Percentiles rank a stretch among this genome's conserved stretches.
Evolutionary conservation across 2,113 vertebrate genomes (phyloP).

Genomic region (Tupaia tana): DNA sequence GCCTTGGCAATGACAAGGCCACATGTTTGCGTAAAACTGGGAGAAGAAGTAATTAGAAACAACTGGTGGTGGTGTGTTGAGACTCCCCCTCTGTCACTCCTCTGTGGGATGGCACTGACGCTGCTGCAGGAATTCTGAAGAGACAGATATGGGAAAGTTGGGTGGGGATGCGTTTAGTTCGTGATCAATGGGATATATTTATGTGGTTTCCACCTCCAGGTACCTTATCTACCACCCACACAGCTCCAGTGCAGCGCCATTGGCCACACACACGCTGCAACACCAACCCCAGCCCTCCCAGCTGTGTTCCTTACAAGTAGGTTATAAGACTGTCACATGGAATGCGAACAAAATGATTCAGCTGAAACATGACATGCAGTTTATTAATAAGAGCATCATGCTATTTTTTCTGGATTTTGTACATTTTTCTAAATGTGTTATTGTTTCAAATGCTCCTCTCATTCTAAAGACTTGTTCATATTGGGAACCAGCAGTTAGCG

Average conservation of each 20-base stretch:
- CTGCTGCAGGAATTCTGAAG: background rate
- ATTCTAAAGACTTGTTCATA: background rate
- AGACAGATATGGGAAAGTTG: background rate
- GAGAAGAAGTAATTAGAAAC: background rate
- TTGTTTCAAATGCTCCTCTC: background rate
- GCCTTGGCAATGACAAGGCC: background rate
- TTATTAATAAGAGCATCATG: background rate
- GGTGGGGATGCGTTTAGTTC: background rate
- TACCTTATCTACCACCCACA: background rate
- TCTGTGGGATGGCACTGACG: background rate
- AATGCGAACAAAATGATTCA: background rate
- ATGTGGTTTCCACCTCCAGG: background rate
- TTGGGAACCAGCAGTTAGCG: too few relatives aligned
- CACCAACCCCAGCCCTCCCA: background rate
- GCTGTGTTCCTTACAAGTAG: background rate
- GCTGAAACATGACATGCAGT: background rate
- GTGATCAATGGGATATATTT: background rate
- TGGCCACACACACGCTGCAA: background rate
- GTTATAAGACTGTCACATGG: background rate
- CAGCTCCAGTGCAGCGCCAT: background rate
- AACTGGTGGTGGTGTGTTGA: background rate
- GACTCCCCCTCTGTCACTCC: background rate
- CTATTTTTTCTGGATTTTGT: background rate
- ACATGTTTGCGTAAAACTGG: background rate
- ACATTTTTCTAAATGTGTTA: background rate